Evolutionary conservation across 2,113 vertebrate genomes (phyloP), one percentile per base, ranked within the genome.

Genomic region (Potamarius usumacintae): DNA sequence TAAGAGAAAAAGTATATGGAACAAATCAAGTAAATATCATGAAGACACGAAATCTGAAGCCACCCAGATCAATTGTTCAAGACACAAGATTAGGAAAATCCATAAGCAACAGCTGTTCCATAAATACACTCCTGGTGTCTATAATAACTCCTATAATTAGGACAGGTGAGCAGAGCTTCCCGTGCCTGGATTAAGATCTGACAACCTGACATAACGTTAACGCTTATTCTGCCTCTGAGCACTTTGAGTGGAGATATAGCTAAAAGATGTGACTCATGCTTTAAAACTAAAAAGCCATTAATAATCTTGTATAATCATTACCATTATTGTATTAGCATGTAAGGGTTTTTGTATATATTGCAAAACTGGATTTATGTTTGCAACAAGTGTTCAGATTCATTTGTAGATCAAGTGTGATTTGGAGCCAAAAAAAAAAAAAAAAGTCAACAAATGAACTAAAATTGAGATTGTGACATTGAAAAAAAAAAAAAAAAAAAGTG

Each of bases 131-230:
- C 50, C 9, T 42, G 9, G 78, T 50, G 93, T 89, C 87, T 86
- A 91, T 92, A 94, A 93, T 95, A 93, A 71, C 88, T 52, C 92
- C 93, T 95, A 95, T 94, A 90, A 93, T 93, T 94, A 95, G 94
- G 92, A 83, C 76, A 88, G 92, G 92, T 92, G 92, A 95, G 93
- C 91, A 93, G 92, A 93, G 91, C 94, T 58, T 81, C 78, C 92
- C 84, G 90, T 87, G 91, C 89, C 71, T 71, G 94, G 95, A 95
- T 96, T 96, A 96, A 87, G 86, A 90, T 92, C 90, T 95, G 93
- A 94, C 90, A 95, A 95, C 94, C 94, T 95, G 94, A 86, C 92
- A 91, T 81, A 34, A 81, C 12, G 18, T 60, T 60, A 92, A 92
- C 91, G 86, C 89, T 80, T 79, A 88, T 90, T 87, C 84, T 63